Percentiles rank a stretch among this genome's conserved stretches.
Evolutionary conservation across 2,888 invertebrate species (phyloP).

Genomic region (Caenorhabditis angaria): DNA sequence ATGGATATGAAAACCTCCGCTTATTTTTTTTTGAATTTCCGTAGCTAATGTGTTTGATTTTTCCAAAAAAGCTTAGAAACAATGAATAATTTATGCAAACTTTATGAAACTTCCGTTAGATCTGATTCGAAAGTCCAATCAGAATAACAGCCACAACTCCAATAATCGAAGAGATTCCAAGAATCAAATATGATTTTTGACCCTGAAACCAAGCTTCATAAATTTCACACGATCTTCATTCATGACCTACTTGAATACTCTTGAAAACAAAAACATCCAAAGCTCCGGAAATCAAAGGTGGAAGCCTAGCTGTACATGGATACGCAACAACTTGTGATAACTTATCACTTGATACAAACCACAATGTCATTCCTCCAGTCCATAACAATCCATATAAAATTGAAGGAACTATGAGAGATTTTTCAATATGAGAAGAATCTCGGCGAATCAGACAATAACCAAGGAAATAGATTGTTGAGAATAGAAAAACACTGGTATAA

Average conservation of each 20-base stretch:
- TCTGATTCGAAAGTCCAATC: conserved; percentile 63
- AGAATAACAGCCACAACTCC: conserved; percentile 64
- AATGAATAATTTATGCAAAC: neutral
- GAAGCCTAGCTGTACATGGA: conserved; percentile 74
- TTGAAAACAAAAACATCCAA: conserved; percentile 64
- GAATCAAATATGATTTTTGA: conserved; percentile 45
- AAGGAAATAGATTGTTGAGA: conserved; percentile 66
- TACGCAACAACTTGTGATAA: conserved; percentile 75
- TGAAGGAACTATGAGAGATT: conserved; percentile 59
- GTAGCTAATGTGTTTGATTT: too few relatives aligned
- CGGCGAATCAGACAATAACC: conserved; percentile 57
- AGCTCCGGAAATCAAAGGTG: conserved; percentile 65
- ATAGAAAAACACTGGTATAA: conserved; percentile 63
- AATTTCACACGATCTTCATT: neutral
- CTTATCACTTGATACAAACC: conserved; percentile 74
- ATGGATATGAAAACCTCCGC: too few relatives aligned
- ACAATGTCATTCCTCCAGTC: conserved; percentile 72
- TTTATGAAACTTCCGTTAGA: neutral
- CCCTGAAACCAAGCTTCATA: conserved; percentile 29
- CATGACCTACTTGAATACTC: conserved; percentile 48
- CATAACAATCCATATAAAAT: conserved; percentile 63
- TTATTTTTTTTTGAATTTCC: too few relatives aligned
- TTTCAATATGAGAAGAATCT: conserved; percentile 48
- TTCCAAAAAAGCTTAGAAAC: too few relatives aligned
- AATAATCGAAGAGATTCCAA: conserved; percentile 51